Conservation (phyloP, 2,888 invertebrate species). For the Papilio protenor region DNA sequence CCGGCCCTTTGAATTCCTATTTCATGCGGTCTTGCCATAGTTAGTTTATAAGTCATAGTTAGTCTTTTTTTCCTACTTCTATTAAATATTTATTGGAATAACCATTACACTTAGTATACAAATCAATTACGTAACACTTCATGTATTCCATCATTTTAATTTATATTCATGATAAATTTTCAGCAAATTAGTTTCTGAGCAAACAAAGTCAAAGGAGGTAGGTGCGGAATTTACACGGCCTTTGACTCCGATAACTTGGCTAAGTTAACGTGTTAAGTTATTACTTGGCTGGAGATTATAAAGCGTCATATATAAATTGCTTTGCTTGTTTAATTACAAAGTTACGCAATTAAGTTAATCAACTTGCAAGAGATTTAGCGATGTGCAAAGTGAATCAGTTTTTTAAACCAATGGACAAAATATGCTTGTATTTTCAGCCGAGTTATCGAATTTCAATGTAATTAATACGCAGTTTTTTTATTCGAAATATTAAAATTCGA, state of each 20-base stretch:
- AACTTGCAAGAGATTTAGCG: not conserved
- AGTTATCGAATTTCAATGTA: not conserved
- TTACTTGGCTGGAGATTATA: conserved; percentile 10
- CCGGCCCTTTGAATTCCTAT: too few relatives aligned
- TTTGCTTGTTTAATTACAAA: conserved; percentile 9
- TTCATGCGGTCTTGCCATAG: too few relatives aligned
- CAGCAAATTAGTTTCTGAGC: conserved; percentile 2
- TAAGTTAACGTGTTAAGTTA: conserved; percentile 9
- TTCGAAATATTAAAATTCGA: too few relatives aligned
- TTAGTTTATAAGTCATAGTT: too few relatives aligned
- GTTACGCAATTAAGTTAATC: conserved; percentile 7
- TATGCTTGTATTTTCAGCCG: not conserved
- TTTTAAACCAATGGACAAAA: not conserved
- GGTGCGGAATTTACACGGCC: conserved; percentile 15
- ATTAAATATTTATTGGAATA: too few relatives aligned
- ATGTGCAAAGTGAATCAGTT: not conserved
- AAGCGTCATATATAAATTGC: conserved; percentile 15
- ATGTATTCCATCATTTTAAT: not conserved
- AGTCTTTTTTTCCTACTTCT: too few relatives aligned
- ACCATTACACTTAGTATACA: not conserved
- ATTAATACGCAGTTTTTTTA: not conserved
- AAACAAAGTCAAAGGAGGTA: conserved; percentile 9
- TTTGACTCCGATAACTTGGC: conserved; percentile 17
- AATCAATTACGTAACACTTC: not conserved
- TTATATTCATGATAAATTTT: conserved; percentile 18